Evolutionary conservation across 1,140 invertebrate genomes (phyloP), one percentile per base, ranked within the genome.

Genomic region (Hestina assimilis): DNA sequence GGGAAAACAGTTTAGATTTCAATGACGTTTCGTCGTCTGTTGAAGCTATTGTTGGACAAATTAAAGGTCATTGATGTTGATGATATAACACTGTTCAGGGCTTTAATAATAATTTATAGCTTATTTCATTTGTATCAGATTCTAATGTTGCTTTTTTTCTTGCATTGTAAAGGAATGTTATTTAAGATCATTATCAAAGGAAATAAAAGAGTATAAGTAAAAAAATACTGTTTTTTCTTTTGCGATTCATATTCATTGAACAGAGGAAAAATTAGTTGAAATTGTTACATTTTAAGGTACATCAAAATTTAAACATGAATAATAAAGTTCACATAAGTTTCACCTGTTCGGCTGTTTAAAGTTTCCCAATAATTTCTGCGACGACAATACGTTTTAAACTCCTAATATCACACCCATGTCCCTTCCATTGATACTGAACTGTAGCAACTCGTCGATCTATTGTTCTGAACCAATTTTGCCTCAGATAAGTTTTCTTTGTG

Each of bases 401-500:
- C n/a, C n/a, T n/a, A n/a, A n/a, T n/a, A n/a, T n/a, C n/a, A 38
- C 15, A 8, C 33, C 33, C 33, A 38, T 38, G 33, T 38, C 33
- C 33, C 12, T 38, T 38, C 15, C 11, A 38, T 38, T 38, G n/a
- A n/a, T n/a, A n/a, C n/a, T n/a, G 33, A 20, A 38, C 33, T 38
- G 33, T 38, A 17, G 15, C 46, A 35, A 19, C 31, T 14, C 35
- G 35, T 19, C 58, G 35, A 33, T 21, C 51, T 46, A 55, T 60
- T 60, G 51, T 60, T 60, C 58, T 42, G 40, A 60, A 60, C 54
- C 51, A 60, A 55, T 60, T 60, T 60, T 19, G 33, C 33, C n/a
- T 14, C 2, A 38, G 33, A 35, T 33, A 63, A 63, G 60, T 63
- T 58, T 53, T 58, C 60, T 63, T 63, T 63, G 60, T 63, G 55